phyloP scores from a whole-genome alignment of 2,888 invertebrate species.

The Embidobia sp. region DNA sequence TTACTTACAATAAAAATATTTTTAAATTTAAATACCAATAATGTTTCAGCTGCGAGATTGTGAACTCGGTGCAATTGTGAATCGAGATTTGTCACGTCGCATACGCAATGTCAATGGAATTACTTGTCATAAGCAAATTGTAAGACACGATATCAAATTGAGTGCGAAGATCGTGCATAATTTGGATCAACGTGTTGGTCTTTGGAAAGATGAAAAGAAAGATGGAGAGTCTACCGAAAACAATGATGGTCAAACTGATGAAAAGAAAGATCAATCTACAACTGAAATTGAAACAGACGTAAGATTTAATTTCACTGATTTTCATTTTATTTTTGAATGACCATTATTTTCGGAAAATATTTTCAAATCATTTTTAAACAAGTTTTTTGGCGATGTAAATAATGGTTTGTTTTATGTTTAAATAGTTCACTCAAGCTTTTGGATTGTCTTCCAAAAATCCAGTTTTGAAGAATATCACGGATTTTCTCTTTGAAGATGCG shows the following conservation, averaged over 20 bases:
- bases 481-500: constrained; percentile 98
- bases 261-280: constrained; percentile 69
- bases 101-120: constrained; percentile 96
- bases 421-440: constrained; percentile 82
- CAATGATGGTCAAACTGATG: constrained; percentile 67
- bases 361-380: too few species aligned
- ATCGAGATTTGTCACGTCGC: constrained; percentile 96
- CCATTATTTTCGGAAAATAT: too few species aligned
- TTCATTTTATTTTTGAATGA: too few species aligned
- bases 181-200: constrained; percentile 90
- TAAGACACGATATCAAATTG: constrained; percentile 95
- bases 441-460: constrained; percentile 94
- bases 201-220: constrained; percentile 87
- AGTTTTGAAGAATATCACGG: constrained; percentile 97
- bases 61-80: constrained; percentile 97
- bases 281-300: constrained; percentile 77
- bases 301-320: constrained; percentile 31
- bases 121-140: constrained; percentile 93
- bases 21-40: too few species aligned
- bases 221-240: constrained; percentile 69
- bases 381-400: too few species aligned
- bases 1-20: too few species aligned
- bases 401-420: not conserved
- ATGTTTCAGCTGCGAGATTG: constrained; percentile 90
- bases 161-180: constrained; percentile 95